phyloP scores from a whole-genome alignment of 2,113 vertebrate genomes.

The Pavo muticus region DNA sequence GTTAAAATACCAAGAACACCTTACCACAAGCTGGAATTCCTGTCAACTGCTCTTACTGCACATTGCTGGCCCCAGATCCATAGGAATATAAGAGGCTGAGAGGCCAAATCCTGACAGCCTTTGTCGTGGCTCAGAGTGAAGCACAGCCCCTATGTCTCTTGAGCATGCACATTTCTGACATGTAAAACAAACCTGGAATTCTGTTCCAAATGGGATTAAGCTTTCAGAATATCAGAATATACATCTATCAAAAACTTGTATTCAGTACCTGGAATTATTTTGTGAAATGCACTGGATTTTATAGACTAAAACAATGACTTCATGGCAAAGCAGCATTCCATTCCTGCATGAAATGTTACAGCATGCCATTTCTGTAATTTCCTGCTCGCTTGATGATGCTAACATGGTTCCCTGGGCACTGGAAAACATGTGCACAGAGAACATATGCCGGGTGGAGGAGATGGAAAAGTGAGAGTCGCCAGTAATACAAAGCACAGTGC shows the following conservation, averaged over 20 bases:
- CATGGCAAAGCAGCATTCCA: constrained; percentile 2
- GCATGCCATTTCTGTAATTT: constrained; percentile 38
- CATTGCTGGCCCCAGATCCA: neutral
- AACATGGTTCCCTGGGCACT: constrained; percentile 9
- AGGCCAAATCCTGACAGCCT: neutral
- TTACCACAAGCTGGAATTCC: neutral
- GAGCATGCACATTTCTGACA: neutral
- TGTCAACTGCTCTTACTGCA: neutral
- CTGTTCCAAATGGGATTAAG: neutral
- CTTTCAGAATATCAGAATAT: neutral
- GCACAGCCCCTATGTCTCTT: neutral
- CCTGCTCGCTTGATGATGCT: neutral
- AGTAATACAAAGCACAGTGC: neutral
- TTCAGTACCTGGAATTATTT: constrained; percentile 5
- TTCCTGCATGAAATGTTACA: constrained; percentile 7
- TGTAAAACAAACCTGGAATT: neutral
- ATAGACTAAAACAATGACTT: neutral
- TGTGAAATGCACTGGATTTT: neutral
- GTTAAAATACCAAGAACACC: neutral
- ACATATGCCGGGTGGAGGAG: constrained; percentile 19
- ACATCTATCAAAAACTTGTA: neutral
- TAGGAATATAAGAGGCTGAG: neutral
- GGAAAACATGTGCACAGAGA: neutral
- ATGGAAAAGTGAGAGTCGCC: neutral
- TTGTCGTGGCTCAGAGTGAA: neutral